Evolutionary conservation across 2,888 invertebrate genomes (phyloP).

Genomic region (Acanthosepion pharaonis): DNA sequence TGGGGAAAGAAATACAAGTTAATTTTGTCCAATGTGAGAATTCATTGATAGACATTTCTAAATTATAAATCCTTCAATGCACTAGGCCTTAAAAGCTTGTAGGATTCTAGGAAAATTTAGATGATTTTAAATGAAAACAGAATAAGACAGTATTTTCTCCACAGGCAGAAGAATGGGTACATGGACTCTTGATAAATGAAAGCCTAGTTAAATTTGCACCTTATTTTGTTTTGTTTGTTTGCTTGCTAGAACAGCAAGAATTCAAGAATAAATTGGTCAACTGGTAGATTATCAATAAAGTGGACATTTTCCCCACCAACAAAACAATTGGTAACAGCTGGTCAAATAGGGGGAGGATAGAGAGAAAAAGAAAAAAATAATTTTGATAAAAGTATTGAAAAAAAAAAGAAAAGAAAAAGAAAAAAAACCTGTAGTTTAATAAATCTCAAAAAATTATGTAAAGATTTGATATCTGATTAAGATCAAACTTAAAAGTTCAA

Average conservation of each 20-base stretch:
- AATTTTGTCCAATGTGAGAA: too few species aligned
- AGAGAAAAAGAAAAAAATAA: background rate
- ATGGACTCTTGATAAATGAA: background rate
- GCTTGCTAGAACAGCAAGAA: background rate
- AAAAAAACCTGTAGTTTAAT: too few species aligned
- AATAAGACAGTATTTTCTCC: background rate
- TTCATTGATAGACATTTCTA: too few species aligned
- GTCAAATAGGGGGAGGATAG: background rate
- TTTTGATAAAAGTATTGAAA: background rate
- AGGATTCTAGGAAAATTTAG: too few species aligned
- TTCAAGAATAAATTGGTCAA: background rate
- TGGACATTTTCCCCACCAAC: background rate
- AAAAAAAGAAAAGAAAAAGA: background rate
- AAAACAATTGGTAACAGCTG: background rate
- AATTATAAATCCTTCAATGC: too few species aligned
- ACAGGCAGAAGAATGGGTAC: too few species aligned
- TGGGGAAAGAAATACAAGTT: too few species aligned
- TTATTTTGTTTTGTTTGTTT: background rate
- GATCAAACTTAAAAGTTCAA: background rate
- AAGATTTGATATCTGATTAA: background rate
- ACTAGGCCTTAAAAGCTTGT: too few species aligned
- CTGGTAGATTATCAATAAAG: background rate
- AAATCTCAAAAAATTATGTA: background rate
- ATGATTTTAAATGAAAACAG: background rate
- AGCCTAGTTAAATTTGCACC: background rate